These are phyloP conservation scores for Dallia pectoralis DNA, from an alignment of 2,797 vertebrate species.

Conservation along the genomic window DNA sequence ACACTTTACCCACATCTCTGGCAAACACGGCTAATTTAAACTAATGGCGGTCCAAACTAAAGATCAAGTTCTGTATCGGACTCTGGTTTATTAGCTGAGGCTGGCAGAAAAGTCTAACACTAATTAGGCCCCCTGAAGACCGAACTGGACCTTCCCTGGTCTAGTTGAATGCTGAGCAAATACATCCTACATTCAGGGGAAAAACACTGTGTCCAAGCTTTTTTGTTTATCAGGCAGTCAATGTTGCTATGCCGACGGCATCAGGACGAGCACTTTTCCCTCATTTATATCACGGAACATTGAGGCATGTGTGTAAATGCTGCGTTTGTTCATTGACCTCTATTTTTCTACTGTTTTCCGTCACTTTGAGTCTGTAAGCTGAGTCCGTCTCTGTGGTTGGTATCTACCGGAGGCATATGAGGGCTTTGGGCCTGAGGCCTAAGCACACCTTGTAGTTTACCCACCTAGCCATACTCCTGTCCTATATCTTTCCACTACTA, in stretches of 20 bases:
- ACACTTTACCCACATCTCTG: too few relatives aligned
- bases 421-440: conserved; percentile 1
- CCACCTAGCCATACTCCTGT: not conserved
- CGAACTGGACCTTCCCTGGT: not conserved
- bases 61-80: too few relatives aligned
- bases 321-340: not conserved
- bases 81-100: too few relatives aligned
- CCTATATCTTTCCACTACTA: not conserved
- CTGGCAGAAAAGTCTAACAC: too few relatives aligned
- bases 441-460: not conserved
- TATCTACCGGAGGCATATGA: not conserved
- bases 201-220: not conserved
- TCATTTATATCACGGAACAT: not conserved
- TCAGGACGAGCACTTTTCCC: not conserved
- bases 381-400: not conserved
- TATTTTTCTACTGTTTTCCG: not conserved
- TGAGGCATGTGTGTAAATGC: not conserved
- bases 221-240: not conserved
- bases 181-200: not conserved
- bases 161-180: not conserved
- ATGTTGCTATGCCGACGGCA: not conserved
- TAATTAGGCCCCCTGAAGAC: too few relatives aligned
- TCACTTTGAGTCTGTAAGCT: not conserved
- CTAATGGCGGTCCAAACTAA: too few relatives aligned
- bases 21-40: too few relatives aligned